These are phyloP conservation scores for Ceyx cyanopectus DNA, from an alignment of 2,113 vertebrate species.

Conservation along the genomic window DNA sequence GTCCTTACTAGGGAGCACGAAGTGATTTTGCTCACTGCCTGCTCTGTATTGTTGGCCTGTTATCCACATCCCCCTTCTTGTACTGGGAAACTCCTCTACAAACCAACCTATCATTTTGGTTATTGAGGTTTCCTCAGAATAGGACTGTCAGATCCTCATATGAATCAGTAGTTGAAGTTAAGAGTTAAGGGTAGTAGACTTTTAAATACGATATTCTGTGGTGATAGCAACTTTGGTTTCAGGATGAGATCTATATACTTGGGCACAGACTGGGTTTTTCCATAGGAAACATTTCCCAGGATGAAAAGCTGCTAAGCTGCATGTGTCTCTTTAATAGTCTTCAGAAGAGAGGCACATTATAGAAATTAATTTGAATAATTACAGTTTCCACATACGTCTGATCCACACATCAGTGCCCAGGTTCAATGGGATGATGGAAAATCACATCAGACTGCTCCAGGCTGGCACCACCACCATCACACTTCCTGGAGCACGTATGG, in stretches of 20 bases:
- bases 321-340: not conserved
- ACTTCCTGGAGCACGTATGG: not conserved
- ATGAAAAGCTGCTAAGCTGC: not conserved
- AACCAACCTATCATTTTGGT: not conserved
- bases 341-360: constrained; percentile 1
- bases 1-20: not conserved
- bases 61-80: not conserved
- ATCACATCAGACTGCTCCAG: constrained; percentile 25
- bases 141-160: not conserved
- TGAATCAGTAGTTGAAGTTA: not conserved
- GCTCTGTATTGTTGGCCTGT: not conserved
- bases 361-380: constrained; percentile 43
- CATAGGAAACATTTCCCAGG: constrained; percentile 2
- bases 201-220: not conserved
- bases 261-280: constrained; percentile 47
- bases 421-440: constrained; percentile 54
- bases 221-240: not conserved
- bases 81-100: not conserved
- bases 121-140: not conserved
- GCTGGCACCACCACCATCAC: constrained; percentile 2
- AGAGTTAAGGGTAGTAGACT: not conserved
- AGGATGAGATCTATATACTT: not conserved
- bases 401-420: constrained; percentile 66
- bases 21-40: not conserved
- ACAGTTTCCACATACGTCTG: constrained; percentile 60